phyloP scores from a whole-genome alignment of 2,888 invertebrate species.

The Chelonus formosanus region DNA sequence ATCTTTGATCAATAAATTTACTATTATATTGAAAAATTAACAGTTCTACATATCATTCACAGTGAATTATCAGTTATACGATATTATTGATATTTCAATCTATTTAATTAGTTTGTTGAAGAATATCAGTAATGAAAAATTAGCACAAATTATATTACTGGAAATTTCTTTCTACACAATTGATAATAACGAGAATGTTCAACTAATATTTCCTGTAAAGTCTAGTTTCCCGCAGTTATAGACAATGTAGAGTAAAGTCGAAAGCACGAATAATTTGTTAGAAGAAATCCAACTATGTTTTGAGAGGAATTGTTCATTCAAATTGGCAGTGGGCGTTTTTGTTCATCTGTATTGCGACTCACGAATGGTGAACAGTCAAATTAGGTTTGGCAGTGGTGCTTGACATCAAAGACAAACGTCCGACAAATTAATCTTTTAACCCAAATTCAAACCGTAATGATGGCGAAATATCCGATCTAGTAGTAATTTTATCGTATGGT shows the following conservation, averaged over 20 bases:
- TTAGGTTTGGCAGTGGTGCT: constrained; percentile 42
- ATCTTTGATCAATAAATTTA: too few species aligned
- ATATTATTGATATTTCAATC: too few species aligned
- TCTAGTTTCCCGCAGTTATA: background rate
- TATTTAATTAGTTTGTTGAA: too few species aligned
- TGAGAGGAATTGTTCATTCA: constrained; percentile 25
- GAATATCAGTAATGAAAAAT: too few species aligned
- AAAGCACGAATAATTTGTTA: background rate
- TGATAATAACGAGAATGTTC: too few species aligned
- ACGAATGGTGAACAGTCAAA: constrained; percentile 35
- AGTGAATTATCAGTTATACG: too few species aligned
- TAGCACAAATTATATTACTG: too few species aligned
- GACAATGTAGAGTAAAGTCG: background rate
- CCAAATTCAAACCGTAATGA: constrained; percentile 41
- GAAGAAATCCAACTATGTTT: constrained; percentile 3
- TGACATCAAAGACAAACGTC: constrained; percentile 39
- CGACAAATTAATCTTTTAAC: constrained; percentile 52
- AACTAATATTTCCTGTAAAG: too few species aligned
- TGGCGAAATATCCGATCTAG: constrained; percentile 4
- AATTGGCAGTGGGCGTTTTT: constrained; percentile 42
- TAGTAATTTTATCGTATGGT: background rate
- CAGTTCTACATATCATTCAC: too few species aligned
- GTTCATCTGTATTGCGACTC: background rate
- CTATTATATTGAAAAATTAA: too few species aligned
- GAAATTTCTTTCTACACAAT: too few species aligned